phyloP scores from a whole-genome alignment of 2,113 vertebrate species.

The Ariopsis seemanni region DNA sequence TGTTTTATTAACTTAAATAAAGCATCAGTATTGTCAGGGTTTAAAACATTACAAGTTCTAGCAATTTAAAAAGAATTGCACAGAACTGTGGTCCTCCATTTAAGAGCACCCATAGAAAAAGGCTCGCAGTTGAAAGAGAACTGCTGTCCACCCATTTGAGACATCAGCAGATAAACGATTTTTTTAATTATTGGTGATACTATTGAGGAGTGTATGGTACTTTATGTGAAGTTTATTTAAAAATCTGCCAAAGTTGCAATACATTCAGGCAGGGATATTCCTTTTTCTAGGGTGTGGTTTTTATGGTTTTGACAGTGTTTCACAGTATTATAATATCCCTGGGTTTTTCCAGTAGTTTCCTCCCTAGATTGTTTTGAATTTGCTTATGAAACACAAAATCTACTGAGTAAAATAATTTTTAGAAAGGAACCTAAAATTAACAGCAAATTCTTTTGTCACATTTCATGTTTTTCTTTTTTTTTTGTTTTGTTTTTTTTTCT shows the following conservation, averaged over 20 bases:
- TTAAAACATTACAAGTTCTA: background rate
- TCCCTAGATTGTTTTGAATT: background rate
- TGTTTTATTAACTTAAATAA: background rate
- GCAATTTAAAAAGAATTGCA: background rate
- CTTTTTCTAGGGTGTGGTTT: conserved; percentile 45
- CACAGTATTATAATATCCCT: conserved; percentile 50
- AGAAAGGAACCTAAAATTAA: conserved; percentile 36
- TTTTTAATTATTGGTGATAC: conserved; percentile 17
- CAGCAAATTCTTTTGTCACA: conserved; percentile 21
- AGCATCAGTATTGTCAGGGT: background rate
- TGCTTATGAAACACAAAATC: conserved; percentile 42
- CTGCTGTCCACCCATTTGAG: background rate
- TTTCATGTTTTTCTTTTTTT: conserved; percentile 30
- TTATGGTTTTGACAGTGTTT: conserved; percentile 39
- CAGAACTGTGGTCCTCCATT: background rate
- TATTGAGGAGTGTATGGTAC: conserved; percentile 40
- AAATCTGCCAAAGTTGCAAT: conserved; percentile 45
- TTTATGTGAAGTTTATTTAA: conserved; percentile 41
- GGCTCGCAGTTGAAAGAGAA: background rate
- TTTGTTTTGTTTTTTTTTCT: conserved; percentile 26
- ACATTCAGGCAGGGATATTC: conserved; percentile 31
- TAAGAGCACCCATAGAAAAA: background rate
- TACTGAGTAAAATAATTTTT: conserved; percentile 48
- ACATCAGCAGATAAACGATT: background rate
- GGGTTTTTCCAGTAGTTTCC: conserved; percentile 51